phyloP scores from a whole-genome alignment of 2,113 vertebrate genomes.

The Sinocyclocheilus maitianheensis region DNA sequence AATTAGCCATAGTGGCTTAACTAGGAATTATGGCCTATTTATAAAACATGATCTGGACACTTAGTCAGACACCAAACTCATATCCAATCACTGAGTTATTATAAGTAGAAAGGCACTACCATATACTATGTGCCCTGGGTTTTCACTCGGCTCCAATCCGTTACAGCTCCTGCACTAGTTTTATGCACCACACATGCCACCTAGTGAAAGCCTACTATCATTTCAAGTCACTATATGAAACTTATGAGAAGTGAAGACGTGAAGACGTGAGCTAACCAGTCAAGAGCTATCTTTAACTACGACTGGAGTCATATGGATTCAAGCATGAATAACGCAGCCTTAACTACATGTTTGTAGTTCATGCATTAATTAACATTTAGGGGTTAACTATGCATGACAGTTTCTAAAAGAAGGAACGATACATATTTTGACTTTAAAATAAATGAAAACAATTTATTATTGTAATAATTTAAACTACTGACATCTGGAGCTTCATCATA shows the following conservation, averaged over 20 bases:
- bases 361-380: background rate
- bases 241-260: background rate
- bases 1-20: background rate
- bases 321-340: too few relatives aligned
- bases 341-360: background rate
- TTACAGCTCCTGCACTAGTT: background rate
- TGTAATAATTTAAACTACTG: background rate
- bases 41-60: background rate
- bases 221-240: background rate
- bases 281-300: too few relatives aligned
- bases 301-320: too few relatives aligned
- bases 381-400: background rate
- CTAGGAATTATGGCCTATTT: background rate
- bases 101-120: background rate
- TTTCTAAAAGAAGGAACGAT: background rate
- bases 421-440: too few relatives aligned
- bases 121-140: background rate
- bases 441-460: too few relatives aligned
- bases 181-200: slow-evolving; percentile 14
- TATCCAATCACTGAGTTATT: background rate
- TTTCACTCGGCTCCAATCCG: background rate
- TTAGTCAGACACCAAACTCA: background rate
- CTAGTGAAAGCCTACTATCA: slow-evolving; percentile 5
- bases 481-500: too few relatives aligned
- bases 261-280: background rate